Percentiles rank a stretch among this genome's conserved stretches.
These are phyloP conservation scores for Tanypteryx hageni DNA, from an alignment of 2,888 invertebrate genomes.

Conservation along the genomic window DNA sequence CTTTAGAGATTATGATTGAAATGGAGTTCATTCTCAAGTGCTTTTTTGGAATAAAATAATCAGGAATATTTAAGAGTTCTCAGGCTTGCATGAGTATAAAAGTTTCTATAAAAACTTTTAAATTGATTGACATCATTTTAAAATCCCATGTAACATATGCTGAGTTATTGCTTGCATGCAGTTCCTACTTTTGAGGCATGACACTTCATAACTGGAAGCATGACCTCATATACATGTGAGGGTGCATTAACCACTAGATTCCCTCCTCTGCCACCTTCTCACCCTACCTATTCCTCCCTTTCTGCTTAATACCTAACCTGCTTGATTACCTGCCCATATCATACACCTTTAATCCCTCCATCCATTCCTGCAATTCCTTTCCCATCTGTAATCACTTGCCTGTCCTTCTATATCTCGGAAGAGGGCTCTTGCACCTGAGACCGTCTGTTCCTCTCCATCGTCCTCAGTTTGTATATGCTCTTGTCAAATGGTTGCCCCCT, in stretches of 20 bases:
- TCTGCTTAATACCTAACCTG: no score
- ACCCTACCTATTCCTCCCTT: not conserved
- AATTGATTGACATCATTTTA: not conserved
- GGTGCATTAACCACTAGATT: constrained; percentile 39
- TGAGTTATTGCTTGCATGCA: not conserved
- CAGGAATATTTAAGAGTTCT: no score
- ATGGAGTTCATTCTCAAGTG: no score
- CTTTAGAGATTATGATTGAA: no score
- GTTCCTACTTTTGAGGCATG: not conserved
- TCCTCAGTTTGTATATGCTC: not conserved
- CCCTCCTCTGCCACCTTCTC: not conserved
- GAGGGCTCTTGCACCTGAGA: constrained; percentile 10
- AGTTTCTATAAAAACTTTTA: no score
- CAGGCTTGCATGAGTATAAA: no score
- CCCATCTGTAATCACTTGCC: constrained; percentile 1
- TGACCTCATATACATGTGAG: not conserved
- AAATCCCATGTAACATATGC: not conserved
- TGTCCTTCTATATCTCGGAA: not conserved
- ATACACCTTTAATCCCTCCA: no score
- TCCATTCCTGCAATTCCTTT: not conserved
- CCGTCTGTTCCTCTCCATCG: not conserved
- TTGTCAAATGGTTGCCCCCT: not conserved
- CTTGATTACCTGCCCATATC: no score
- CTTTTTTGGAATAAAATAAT: no score
- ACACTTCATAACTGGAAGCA: constrained; percentile 15